These are phyloP conservation scores for Crematogaster levior DNA, from an alignment of 2,888 invertebrate genomes.

Conservation along the genomic window DNA sequence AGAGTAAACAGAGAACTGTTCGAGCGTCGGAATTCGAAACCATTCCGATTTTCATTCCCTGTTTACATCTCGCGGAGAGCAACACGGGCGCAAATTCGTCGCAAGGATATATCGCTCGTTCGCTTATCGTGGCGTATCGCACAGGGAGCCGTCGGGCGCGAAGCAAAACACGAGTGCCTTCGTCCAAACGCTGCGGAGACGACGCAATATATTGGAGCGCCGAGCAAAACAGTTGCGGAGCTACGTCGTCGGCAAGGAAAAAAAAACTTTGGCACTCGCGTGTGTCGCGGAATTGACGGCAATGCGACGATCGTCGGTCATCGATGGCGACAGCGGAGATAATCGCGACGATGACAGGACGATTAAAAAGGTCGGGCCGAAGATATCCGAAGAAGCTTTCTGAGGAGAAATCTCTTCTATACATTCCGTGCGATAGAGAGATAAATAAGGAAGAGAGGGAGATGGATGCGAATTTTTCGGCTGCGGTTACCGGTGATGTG, in stretches of 20 bases:
- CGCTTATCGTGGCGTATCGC: too few species aligned
- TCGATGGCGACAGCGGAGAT: not conserved
- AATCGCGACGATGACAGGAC: not conserved
- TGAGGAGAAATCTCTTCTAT: too few species aligned
- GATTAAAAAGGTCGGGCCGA: not conserved
- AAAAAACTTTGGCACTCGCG: slow-evolving; percentile 28
- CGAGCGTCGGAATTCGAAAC: slow-evolving; percentile 15
- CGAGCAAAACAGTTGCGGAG: slow-evolving; percentile 30
- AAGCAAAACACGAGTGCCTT: slow-evolving; percentile 15
- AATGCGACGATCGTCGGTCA: not conserved
- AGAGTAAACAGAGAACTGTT: slow-evolving; percentile 6
- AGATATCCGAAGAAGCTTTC: not conserved
- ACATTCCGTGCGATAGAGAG: too few species aligned
- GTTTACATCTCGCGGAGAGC: not conserved
- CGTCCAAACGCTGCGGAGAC: not conserved
- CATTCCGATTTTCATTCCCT: not conserved
- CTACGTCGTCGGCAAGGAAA: slow-evolving; percentile 18
- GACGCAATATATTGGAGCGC: not conserved
- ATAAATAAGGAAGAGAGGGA: not conserved
- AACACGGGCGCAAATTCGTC: too few species aligned
- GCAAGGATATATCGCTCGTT: too few species aligned
- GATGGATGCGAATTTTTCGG: not conserved
- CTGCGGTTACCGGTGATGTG: not conserved
- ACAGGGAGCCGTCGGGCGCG: not conserved
- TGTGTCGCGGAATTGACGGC: not conserved